Conservation (phyloP, 1,140 invertebrate genomes). For the Ditylenchus dipsaci region DNA sequence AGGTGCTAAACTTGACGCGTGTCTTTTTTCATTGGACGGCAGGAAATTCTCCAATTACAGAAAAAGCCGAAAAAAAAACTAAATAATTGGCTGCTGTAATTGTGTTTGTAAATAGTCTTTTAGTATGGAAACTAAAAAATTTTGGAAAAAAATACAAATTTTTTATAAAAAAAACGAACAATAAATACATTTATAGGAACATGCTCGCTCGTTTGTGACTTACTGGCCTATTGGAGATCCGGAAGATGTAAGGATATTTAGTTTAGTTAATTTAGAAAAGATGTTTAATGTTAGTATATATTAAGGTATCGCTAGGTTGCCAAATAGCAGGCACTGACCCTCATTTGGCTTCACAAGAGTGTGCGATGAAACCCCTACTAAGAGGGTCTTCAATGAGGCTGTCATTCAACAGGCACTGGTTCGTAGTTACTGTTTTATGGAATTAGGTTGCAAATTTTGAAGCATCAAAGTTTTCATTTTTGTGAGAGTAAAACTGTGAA, state of each 20-base stretch:
- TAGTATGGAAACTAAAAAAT: background rate
- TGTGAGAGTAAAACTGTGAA: no score
- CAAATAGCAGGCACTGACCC: slow-evolving; percentile 35
- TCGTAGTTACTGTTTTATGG: background rate
- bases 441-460: no score
- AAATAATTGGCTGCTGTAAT: no score
- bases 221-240: slow-evolving; percentile 31
- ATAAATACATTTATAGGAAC: background rate
- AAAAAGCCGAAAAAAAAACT: no score
- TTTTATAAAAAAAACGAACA: no score
- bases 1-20: background rate
- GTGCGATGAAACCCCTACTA: slow-evolving; percentile 27
- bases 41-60: no score
- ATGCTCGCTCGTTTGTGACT: slow-evolving; percentile 28
- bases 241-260: slow-evolving; percentile 22
- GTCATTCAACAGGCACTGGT: slow-evolving; percentile 22
- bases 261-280: background rate
- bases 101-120: background rate
- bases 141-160: background rate
- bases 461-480: no score
- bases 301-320: background rate
- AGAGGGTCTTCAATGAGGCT: slow-evolving; percentile 30
- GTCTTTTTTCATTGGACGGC: background rate
- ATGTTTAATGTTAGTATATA: no score
- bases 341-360: slow-evolving; percentile 30